These are phyloP conservation scores for Meteorus sp. DNA, from an alignment of 1,140 invertebrate genomes.

Conservation along the genomic window DNA sequence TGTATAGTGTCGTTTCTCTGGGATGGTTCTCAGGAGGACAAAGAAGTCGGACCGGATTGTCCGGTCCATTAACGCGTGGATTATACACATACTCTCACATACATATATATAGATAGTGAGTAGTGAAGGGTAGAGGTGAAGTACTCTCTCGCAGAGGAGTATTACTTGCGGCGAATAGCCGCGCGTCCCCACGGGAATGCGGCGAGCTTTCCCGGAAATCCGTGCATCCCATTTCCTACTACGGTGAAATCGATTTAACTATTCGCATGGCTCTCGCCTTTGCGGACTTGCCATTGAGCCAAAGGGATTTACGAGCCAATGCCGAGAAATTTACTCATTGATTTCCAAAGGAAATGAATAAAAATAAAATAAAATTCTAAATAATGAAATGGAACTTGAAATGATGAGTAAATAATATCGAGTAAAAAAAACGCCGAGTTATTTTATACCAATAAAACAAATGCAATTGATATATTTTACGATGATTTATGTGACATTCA, in stretches of 20 bases:
- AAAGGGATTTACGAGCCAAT: conserved; percentile 5
- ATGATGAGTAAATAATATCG: no score
- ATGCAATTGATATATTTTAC: no score
- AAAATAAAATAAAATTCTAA: not conserved
- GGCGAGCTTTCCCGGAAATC: conserved; percentile 22
- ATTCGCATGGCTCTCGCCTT: conserved; percentile 20
- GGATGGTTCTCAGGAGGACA: conserved; percentile 17
- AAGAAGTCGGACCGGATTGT: conserved; percentile 18
- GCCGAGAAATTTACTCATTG: conserved; percentile 7
- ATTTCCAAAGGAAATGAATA: not conserved
- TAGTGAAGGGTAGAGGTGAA: not conserved
- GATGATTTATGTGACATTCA: not conserved
- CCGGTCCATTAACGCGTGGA: conserved; percentile 21
- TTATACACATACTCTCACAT: not conserved
- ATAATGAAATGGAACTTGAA: no score
- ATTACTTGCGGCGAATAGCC: conserved; percentile 25
- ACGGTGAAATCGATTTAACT: conserved; percentile 24
- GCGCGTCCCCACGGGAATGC: conserved; percentile 11
- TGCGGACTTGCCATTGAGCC: not conserved
- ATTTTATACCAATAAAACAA: no score
- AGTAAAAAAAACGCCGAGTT: no score
- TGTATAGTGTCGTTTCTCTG: conserved; percentile 4
- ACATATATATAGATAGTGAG: not conserved
- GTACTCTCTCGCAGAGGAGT: conserved; percentile 3
- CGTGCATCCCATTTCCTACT: conserved; percentile 28